Percentiles rank a stretch among this genome's conserved stretches.
Evolutionary conservation across 2,797 vertebrate species (phyloP).

Genomic region (Ateles fusciceps): DNA sequence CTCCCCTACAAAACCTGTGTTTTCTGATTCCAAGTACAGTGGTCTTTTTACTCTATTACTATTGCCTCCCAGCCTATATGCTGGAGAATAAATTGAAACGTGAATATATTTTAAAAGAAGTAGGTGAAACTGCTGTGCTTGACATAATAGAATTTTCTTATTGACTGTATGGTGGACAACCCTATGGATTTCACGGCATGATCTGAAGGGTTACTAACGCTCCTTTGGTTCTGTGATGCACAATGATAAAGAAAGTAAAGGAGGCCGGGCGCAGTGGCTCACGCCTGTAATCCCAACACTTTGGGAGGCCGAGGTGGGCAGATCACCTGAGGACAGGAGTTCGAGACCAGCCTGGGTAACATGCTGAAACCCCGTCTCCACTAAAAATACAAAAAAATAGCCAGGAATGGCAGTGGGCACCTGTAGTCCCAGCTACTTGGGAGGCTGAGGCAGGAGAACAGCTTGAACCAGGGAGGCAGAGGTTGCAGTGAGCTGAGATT

Average conservation of each 20-base stretch:
- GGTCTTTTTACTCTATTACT: not conserved
- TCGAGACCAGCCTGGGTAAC: not conserved
- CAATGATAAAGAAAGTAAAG: not conserved
- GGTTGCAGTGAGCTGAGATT: not conserved
- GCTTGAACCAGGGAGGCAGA: not conserved
- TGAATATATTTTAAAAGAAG: not conserved
- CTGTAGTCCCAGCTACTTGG: not conserved
- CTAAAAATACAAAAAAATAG: not conserved
- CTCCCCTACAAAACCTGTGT: not conserved
- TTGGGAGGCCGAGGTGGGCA: not conserved
- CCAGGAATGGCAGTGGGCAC: not conserved
- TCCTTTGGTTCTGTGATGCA: not conserved
- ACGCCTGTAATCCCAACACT: not conserved
- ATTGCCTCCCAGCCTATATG: not conserved
- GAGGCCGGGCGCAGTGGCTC: not conserved
- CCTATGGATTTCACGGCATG: not conserved
- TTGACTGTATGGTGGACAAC: not conserved
- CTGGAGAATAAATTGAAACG: not conserved
- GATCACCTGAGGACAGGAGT: not conserved
- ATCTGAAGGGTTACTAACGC: conserved; percentile 4
- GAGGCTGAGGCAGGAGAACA: not conserved
- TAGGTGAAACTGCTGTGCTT: not conserved
- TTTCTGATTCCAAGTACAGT: not conserved
- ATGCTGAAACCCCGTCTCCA: not conserved
- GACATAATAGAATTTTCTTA: not conserved